Conservation (phyloP, 2,797 vertebrate species). For the Pogonophryne albipinna region DNA sequence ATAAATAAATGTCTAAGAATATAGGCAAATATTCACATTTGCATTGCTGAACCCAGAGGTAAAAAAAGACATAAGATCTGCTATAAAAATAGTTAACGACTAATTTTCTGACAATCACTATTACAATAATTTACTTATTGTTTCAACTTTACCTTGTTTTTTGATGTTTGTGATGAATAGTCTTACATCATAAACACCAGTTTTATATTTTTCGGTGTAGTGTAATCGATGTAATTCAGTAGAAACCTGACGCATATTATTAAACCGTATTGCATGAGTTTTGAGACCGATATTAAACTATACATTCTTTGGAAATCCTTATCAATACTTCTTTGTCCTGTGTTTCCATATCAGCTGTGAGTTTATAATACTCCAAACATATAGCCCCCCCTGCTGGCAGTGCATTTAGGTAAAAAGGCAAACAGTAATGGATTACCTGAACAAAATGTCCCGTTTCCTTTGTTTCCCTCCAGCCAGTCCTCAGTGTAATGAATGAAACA, state of each 20-base stretch:
- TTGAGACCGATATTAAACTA: not conserved
- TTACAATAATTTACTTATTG: not conserved
- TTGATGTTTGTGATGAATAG: not conserved
- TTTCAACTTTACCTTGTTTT: too few relatives aligned
- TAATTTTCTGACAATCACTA: not conserved
- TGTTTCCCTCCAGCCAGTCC: not conserved
- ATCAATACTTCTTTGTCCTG: not conserved
- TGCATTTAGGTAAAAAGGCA: conserved; percentile 35
- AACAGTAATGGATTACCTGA: not conserved
- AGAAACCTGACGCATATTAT: not conserved
- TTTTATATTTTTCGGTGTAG: not conserved
- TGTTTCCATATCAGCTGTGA: not conserved
- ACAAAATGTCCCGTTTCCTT: not conserved
- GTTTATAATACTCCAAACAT: conserved; percentile 9
- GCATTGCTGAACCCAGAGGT: not conserved
- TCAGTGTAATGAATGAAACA: conserved; percentile 22
- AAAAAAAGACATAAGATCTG: too few relatives aligned
- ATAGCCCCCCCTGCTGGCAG: conserved; percentile 69
- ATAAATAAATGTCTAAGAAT: not conserved
- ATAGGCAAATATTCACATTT: not conserved
- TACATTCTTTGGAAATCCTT: not conserved
- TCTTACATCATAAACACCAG: not conserved
- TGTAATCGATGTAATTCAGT: not conserved
- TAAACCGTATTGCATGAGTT: not conserved
- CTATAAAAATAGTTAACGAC: too few relatives aligned